phyloP scores from a whole-genome alignment of 1,140 invertebrate species.

The Nasonia giraulti region DNA sequence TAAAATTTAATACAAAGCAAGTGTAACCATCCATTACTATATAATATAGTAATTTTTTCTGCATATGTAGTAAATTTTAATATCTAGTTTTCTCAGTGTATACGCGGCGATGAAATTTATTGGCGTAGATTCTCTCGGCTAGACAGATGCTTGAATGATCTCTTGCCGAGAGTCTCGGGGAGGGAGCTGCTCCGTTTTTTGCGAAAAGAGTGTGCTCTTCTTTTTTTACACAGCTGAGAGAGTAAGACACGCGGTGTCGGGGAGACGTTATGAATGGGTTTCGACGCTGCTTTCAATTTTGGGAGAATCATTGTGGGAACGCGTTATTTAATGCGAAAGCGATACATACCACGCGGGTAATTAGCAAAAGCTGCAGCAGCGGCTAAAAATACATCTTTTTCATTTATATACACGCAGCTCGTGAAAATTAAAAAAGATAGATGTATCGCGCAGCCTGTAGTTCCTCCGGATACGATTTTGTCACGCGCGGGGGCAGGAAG shows the following conservation, averaged over 20 bases:
- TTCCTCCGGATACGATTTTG: slow-evolving; percentile 7
- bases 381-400: neutral
- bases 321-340: neutral
- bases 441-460: neutral
- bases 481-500: neutral
- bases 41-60: too few relatives aligned
- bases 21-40: too few relatives aligned
- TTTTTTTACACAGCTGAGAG: neutral
- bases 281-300: neutral
- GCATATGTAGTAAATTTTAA: too few relatives aligned
- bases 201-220: slow-evolving; percentile 9
- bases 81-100: too few relatives aligned
- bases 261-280: slow-evolving; percentile 18
- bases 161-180: neutral
- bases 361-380: too few relatives aligned
- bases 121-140: slow-evolving; percentile 22
- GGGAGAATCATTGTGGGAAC: neutral
- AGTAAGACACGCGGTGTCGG: neutral
- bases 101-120: slow-evolving; percentile 38
- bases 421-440: slow-evolving; percentile 15
- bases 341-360: fast-evolving
- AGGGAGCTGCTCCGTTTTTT: slow-evolving; percentile 8
- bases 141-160: slow-evolving; percentile 43
- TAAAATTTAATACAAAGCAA: too few relatives aligned
- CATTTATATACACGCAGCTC: neutral